phyloP scores from a whole-genome alignment of 2,113 vertebrate genomes.

The Oncorhynchus clarkii region DNA sequence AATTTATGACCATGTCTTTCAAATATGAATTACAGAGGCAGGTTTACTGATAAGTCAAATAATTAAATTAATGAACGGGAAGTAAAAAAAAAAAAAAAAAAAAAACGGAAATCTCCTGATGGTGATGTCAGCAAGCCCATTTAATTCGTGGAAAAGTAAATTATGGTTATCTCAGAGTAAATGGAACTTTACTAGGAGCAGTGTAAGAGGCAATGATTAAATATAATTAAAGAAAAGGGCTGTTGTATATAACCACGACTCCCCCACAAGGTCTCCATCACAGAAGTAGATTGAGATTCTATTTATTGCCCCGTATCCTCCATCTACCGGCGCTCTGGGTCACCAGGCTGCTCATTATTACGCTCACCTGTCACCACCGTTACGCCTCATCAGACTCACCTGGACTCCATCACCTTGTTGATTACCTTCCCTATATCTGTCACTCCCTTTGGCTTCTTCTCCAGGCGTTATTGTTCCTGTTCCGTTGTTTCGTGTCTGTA shows the following conservation, averaged over 20 bases:
- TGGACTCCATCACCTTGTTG: no score
- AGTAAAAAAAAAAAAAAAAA: constrained; percentile 36
- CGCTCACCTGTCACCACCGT: no score
- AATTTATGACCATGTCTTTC: constrained; percentile 53
- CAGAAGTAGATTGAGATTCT: no score
- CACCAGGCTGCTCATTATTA: no score
- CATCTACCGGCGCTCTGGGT: no score
- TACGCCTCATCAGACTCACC: no score
- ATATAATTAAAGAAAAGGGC: constrained; percentile 27
- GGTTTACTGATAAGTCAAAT: constrained; percentile 62
- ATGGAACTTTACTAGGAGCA: constrained; percentile 23
- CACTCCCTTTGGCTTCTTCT: no score
- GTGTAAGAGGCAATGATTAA: constrained; percentile 40
- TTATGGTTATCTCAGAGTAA: constrained; percentile 38
- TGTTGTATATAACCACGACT: constrained; percentile 21
- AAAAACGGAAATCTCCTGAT: constrained; percentile 28
- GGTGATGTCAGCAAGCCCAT: constrained; percentile 53
- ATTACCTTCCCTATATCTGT: no score
- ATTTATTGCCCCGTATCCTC: no score
- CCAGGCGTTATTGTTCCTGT: no score
- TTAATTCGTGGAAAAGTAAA: constrained; percentile 50
- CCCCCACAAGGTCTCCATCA: constrained; percentile 15
- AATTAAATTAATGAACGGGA: constrained; percentile 62
- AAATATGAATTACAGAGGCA: constrained; percentile 61
- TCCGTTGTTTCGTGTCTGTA: no score